phyloP scores from a whole-genome alignment of 2,113 vertebrate species.

The Merops nubicus region DNA sequence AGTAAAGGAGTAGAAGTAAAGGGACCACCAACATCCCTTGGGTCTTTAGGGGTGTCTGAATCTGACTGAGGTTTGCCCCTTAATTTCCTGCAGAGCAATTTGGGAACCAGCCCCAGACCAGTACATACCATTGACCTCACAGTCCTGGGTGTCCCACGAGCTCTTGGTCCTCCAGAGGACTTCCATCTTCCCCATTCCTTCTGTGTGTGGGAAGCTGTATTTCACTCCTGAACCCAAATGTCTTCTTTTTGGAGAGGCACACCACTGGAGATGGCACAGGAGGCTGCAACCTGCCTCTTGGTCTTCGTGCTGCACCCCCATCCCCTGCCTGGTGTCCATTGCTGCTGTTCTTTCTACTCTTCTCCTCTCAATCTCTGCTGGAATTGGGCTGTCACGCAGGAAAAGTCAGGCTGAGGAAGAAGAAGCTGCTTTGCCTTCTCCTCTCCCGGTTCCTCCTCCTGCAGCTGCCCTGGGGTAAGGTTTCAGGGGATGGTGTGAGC shows the following conservation, averaged over 20 bases:
- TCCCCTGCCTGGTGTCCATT: neutral
- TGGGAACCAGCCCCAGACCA: neutral
- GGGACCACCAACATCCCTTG: neutral
- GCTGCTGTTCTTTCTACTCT: neutral
- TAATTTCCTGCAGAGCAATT: neutral
- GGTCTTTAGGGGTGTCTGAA: neutral
- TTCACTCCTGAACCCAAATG: neutral
- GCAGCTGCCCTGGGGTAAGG: slow-evolving; percentile 34
- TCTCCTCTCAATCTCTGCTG: neutral
- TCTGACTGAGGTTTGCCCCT: neutral
- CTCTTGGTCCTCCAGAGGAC: neutral
- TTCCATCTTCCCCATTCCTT: neutral
- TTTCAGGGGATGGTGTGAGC: neutral
- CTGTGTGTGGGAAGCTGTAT: neutral
- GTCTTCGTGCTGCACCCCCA: neutral
- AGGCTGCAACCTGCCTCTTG: neutral
- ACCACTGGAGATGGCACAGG: fast-evolving
- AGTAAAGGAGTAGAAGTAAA: neutral
- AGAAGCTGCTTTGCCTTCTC: neutral
- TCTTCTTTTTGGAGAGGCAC: neutral
- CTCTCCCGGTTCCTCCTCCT: neutral
- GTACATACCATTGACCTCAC: fast-evolving
- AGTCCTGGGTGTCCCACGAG: fast-evolving
- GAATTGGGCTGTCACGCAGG: fast-evolving
- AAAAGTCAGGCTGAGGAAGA: neutral